phyloP scores from a whole-genome alignment of 2,888 invertebrate species.

The Mythimna ferrago region DNA sequence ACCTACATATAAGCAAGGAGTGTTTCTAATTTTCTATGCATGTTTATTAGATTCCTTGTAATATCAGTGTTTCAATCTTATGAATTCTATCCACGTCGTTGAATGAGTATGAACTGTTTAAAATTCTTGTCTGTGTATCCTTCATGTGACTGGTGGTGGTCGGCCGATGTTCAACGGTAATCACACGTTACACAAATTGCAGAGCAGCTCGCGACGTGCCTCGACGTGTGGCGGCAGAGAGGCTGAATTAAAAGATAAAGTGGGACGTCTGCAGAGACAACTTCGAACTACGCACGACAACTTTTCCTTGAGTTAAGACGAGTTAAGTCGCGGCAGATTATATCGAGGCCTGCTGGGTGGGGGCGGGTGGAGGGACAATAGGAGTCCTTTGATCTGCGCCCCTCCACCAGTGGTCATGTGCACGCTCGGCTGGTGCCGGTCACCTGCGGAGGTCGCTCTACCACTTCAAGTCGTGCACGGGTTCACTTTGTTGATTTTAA shows the following conservation, averaged over 20 bases:
- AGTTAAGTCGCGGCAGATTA: constrained; percentile 23
- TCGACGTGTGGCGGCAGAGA: neutral
- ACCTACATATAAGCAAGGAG: neutral
- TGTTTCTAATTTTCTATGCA: neutral
- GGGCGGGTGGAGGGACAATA: neutral
- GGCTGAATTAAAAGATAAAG: constrained; percentile 24
- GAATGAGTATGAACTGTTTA: constrained; percentile 8
- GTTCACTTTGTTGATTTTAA: constrained; percentile 5
- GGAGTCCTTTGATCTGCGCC: constrained; percentile 11
- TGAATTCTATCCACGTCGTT: neutral
- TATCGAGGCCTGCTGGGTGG: neutral
- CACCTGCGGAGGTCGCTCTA: neutral
- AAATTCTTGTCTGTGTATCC: constrained; percentile 24
- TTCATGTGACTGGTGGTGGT: constrained; percentile 1
- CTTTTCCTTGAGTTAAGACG: constrained; percentile 43
- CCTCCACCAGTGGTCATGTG: neutral
- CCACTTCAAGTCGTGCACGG: constrained; percentile 1
- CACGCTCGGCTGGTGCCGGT: neutral
- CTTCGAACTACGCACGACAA: constrained; percentile 29
- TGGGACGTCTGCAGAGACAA: constrained; percentile 18
- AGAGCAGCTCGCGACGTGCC: constrained; percentile 21
- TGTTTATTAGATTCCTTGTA: neutral
- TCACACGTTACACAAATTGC: constrained; percentile 30
- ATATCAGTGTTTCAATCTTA: neutral
- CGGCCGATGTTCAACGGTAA: constrained; percentile 11